Percentiles rank a stretch among this genome's conserved stretches.
phyloP scores from a whole-genome alignment of 2,888 invertebrate genomes.

The Tipula confusa region DNA sequence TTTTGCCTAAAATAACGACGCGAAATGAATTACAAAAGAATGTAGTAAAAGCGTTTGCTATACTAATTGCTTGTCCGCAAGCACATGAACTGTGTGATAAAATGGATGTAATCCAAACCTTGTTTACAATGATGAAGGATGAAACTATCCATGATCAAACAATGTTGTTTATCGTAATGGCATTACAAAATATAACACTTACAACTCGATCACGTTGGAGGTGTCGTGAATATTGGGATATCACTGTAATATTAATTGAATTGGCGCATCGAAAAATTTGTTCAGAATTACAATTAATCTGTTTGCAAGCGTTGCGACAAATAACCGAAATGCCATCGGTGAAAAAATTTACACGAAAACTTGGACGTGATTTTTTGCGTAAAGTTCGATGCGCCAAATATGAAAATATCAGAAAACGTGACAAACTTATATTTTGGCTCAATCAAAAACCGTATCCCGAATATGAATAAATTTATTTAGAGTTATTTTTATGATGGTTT shows the following conservation, averaged over 20 bases:
- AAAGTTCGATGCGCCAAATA: background rate
- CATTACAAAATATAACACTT: slow-evolving; percentile 42
- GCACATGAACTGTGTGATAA: background rate
- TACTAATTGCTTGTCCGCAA: slow-evolving; percentile 36
- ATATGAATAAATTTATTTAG: background rate
- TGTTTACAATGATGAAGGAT: slow-evolving; percentile 36
- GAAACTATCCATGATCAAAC: slow-evolving; percentile 37
- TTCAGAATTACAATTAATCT: slow-evolving; percentile 42
- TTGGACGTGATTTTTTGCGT: background rate
- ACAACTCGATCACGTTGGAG: slow-evolving; percentile 43
- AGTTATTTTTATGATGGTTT: background rate
- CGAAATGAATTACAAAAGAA: slow-evolving; percentile 35
- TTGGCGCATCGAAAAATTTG: slow-evolving; percentile 38
- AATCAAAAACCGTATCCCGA: background rate
- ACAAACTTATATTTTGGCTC: background rate
- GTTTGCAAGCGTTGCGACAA: slow-evolving; percentile 42
- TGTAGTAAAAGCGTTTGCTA: slow-evolving; percentile 44
- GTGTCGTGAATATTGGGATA: slow-evolving; percentile 42
- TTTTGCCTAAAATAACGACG: slow-evolving; percentile 39
- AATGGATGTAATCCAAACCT: background rate
- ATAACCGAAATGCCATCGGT: slow-evolving; percentile 44
- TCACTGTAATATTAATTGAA: slow-evolving; percentile 41
- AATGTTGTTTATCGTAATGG: slow-evolving; percentile 35
- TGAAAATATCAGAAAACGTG: background rate
- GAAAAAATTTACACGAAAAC: slow-evolving; percentile 42